Base-by-base conservation (phyloP, 2,113 vertebrate genomes). In the Channa argus region DNA sequence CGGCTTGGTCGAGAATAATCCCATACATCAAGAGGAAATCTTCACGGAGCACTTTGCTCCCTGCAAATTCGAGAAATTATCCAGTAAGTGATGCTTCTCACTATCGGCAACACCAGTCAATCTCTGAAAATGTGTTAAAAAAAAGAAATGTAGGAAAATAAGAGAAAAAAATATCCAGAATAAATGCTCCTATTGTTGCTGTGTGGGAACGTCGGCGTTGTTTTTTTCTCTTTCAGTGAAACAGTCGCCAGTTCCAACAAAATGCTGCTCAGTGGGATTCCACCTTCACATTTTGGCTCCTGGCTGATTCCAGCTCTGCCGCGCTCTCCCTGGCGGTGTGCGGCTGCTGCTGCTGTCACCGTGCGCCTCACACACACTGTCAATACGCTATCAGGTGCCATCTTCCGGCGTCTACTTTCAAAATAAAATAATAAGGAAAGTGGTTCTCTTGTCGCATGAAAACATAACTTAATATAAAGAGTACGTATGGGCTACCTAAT, bases 261-360 rank as follows among this genome's bases (percentile, higher is more conserved):
- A 86, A 81, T 67, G 89, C 83, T 78, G 87, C 77, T 90, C 79
- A 63, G 80, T 85, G 83, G 63, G 77, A 80, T 82, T 90, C 87
- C 92, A 80, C 80, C 86, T 88, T 86, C 74, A 77, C 78, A 78
- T 82, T 69, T 61, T 63, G 74, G 59, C 83, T 86, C 73, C 75
- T 67, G 80, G 77, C 76, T 84, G 59, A 66, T 54, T 74, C 61
- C 76, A 55, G 76, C 76, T 85, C 71, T 50, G 64, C 77, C 62
- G 78, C 58, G 77, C 70, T 75, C 74, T 60, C 75, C 56, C 91
- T 72, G 75, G 24, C 71, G 49, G 68, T 65, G 63, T 34, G 6
- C 78, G n/a, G 88, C 81, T 44, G 80, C 78, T 33, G 88, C 81
- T 44, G 80, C 89, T 88, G 88, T 88, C 90, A 79, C 74, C 41